These are phyloP conservation scores for Coelinius sp. DNA, from an alignment of 2,888 invertebrate genomes.

Conservation along the genomic window DNA sequence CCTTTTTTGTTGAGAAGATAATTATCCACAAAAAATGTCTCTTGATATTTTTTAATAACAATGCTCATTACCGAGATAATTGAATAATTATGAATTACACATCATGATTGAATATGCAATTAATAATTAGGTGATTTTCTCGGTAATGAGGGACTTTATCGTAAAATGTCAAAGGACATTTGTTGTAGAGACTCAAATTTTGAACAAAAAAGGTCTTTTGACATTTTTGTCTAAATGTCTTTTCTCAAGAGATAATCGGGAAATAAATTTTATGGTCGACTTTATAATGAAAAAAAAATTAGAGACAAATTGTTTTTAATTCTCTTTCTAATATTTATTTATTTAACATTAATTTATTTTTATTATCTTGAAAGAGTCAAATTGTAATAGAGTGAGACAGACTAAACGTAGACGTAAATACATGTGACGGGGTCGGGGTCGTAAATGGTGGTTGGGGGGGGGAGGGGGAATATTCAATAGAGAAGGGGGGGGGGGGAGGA, in stretches of 20 bases:
- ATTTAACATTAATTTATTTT: neutral
- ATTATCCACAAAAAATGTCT: neutral
- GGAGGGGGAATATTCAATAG: neutral
- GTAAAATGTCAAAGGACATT: too few species aligned
- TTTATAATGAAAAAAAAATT: too few species aligned
- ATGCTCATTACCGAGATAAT: too few species aligned
- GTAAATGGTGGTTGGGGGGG: conserved; percentile 22
- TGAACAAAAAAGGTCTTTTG: neutral
- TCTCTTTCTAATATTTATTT: neutral
- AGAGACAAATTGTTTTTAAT: neutral
- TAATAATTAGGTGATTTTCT: neutral
- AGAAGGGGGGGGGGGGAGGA: conserved; percentile 37
- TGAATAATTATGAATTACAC: too few species aligned
- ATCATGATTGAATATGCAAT: too few species aligned
- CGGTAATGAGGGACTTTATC: neutral
- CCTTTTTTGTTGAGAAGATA: neutral
- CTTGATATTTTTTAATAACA: too few species aligned
- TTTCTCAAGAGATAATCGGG: neutral
- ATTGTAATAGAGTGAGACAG: neutral
- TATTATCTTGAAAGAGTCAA: neutral
- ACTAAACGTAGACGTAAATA: neutral
- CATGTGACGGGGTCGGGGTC: conserved; percentile 42
- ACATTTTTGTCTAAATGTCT: neutral
- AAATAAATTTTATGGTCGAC: too few species aligned
- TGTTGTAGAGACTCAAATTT: too few species aligned